These are phyloP conservation scores for Diplodus sargus DNA, from an alignment of 2,797 vertebrate species.

Conservation along the genomic window DNA sequence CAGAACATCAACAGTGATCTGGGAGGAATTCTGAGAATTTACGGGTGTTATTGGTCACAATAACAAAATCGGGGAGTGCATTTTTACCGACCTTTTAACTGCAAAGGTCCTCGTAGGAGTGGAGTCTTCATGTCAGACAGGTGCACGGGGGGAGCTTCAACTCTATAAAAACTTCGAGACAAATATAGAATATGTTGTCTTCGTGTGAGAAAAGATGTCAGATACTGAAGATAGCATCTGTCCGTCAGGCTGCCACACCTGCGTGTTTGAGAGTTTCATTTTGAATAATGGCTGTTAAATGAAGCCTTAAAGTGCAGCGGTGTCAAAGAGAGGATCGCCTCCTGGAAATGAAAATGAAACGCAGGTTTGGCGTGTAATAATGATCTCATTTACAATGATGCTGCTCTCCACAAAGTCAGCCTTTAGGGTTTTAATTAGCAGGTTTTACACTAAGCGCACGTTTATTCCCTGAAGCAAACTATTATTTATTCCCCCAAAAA, in stretches of 20 bases:
- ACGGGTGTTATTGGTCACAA: conserved; percentile 15
- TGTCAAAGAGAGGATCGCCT: conserved; percentile 20
- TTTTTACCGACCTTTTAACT: conserved; percentile 9
- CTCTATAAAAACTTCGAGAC: not conserved
- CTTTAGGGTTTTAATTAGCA: conserved; percentile 3
- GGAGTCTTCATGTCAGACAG: not conserved
- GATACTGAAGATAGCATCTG: conserved; percentile 32
- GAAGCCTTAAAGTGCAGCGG: conserved; percentile 8
- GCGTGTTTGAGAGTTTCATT: conserved; percentile 56
- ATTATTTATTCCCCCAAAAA: conserved; percentile 2
- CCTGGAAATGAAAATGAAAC: conserved; percentile 19
- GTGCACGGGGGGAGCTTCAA: not conserved
- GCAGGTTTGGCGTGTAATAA: conserved; percentile 18
- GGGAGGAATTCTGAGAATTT: conserved; percentile 22
- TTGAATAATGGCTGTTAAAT: conserved; percentile 42
- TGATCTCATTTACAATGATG: conserved; percentile 20
- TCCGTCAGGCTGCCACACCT: conserved; percentile 48
- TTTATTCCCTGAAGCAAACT: conserved; percentile 12
- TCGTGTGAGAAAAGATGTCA: conserved; percentile 11
- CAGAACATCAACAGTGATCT: conserved; percentile 28
- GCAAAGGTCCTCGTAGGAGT: not conserved
- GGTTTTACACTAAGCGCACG: conserved; percentile 23
- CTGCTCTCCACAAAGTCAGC: conserved; percentile 8
- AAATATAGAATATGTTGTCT: not conserved
- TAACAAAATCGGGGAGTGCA: conserved; percentile 8